Evolutionary conservation across 2,888 invertebrate genomes (phyloP), one percentile per base, ranked within the genome.

Genomic region (Portevinia maculata): DNA sequence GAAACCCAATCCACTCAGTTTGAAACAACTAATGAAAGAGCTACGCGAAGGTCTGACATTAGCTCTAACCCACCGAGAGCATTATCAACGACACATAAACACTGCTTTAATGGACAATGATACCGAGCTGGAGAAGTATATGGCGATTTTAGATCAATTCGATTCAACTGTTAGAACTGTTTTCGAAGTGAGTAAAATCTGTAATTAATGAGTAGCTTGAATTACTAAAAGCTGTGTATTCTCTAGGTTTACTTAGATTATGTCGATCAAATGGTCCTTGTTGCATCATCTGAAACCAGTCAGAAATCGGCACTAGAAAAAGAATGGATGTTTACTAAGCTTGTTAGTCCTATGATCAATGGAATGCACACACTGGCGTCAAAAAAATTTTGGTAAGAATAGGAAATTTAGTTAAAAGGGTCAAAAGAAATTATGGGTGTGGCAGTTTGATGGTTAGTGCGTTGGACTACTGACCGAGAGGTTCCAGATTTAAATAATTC

Each of bases 1-100:
- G 19, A 94, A 95, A 57, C 98, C 98, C 0, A 97, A 97, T 57
- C 94, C 95, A 6, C 93, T 98, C 50, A 97, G 97, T 85, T 94
- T 98, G 50, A 93, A 96, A 87, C 97, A 98, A 92, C 89, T 97
- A 57, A 96, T 97, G 92, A 94, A 95, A 88, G 98, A 99, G 91
- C 93, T 98, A 84, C 96, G 97, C 81, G 98, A 98, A 87, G 97
- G 97, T 0, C 91, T 99, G 64, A 94, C 94, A 86, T 94, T 97
- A 52, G 96, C 98, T 11, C 94, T 96, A 41, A 93, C 94, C 70
- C 95, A 97, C 90, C 94, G 97, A 11, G 94, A 95, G 86, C 94
- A 95, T 87, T 97, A 94, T 89, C 92, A 93, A 50, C 92, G 92
- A 1, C 94, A 95, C 89, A 93, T 94, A 64, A 91, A 91, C 11